Evolutionary conservation across 1,140 invertebrate species (phyloP), one percentile per base, ranked within the genome.

Genomic region (Bombus confusus): DNA sequence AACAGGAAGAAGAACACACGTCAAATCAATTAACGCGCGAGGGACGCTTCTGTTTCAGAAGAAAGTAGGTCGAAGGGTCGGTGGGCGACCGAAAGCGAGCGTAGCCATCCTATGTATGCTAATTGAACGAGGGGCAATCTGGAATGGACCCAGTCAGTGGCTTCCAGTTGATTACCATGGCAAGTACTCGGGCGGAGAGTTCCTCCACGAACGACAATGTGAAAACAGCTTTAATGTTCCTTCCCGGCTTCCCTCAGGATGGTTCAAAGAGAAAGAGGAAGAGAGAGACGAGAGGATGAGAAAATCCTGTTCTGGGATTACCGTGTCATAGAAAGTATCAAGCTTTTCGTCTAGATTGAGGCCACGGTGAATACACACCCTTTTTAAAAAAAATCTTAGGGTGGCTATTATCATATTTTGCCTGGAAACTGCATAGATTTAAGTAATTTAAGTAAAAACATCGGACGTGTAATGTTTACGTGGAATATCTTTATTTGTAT

Each of bases 61-160:
- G 76, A 87, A 89, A 89, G 31, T 68, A 64, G 78, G 85, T 89
- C 71, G 68, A 83, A 75, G 39, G 41, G 68, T 4, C n/a, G 22
- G 4, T 9, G 1, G 41, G 28, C 68, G 75, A 77, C 59, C 52
- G 66, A 80, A 83, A 64, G 82, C 85, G 78, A 75, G 71, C 28
- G 62, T 89, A 47, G 81, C 73, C 71, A 81, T 87, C 85, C 71
- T 87, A 83, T 87, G 82, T 83, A 90, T 90, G 88, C 89, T 90
- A 89, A 89, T 90, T 89, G 88, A 90, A 90, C 79, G 87, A 83
- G 86, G 71, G 72, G 73, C 86, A 87, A 86, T 89, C 74, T 87
- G 79, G 79, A 90, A 89, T 80, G 78, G 74, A 74, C 79, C 43
- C 57, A 79, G 89, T 15, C 71, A 85, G 68, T 68, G 78, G 85